These are phyloP conservation scores for Rhorus exstirpatorius DNA, from an alignment of 2,888 invertebrate species.

Conservation along the genomic window DNA sequence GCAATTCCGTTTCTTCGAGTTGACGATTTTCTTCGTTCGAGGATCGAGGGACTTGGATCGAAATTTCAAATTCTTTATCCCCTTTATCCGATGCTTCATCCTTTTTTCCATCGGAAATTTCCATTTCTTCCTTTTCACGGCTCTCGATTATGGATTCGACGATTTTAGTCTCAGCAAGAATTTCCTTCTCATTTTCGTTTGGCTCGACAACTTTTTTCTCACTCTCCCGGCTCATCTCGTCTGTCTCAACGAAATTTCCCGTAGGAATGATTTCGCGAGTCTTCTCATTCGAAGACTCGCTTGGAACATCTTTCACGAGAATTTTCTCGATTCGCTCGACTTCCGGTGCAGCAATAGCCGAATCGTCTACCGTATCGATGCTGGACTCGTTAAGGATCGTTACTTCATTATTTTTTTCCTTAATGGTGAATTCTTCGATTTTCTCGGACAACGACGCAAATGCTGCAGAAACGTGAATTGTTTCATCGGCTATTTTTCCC, in stretches of 20 bases:
- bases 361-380: slow-evolving; percentile 31
- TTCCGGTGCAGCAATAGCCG: slow-evolving; percentile 14
- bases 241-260: slow-evolving; percentile 5
- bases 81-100: not conserved
- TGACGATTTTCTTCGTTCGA: slow-evolving; percentile 6
- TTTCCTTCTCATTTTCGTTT: not conserved
- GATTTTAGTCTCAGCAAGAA: not conserved
- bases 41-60: not conserved
- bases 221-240: not conserved
- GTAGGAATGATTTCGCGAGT: slow-evolving; percentile 5
- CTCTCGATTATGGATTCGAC: not conserved
- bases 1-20: not conserved
- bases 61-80: not conserved
- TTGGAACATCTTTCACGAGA: not conserved
- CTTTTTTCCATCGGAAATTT: not conserved
- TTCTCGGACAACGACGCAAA: not conserved
- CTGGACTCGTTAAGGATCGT: slow-evolving; percentile 22
- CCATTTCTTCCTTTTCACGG: not conserved
- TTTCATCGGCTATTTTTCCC: not conserved
- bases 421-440: not conserved
- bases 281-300: not conserved
- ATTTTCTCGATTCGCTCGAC: not conserved
- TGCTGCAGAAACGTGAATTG: not conserved
- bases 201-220: not conserved
- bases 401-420: slow-evolving; percentile 13